Evolutionary conservation across 2,888 invertebrate genomes (phyloP), one percentile per base, ranked within the genome.

Genomic region (Synergus laeviventris): DNA sequence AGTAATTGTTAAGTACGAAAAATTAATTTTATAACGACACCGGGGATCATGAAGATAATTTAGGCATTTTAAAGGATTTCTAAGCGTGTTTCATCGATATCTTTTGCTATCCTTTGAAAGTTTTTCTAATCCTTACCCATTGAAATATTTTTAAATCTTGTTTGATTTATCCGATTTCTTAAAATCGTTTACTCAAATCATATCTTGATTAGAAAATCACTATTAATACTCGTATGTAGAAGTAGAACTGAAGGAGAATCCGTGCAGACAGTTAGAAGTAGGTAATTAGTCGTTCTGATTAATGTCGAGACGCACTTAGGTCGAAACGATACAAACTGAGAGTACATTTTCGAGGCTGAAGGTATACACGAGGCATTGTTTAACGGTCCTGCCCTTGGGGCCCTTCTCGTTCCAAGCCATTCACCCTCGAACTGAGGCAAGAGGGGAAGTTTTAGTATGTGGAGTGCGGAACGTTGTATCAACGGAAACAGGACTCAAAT

Each of bases 391-490:
- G 31, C n/a, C 49, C n/a, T 49, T n/a, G n/a, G 31, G 31, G 45
- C 24, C 49, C n/a, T 70, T 49, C 49, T 49, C 5, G 18, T 36
- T 66, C 16, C 21, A 66, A 45, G 9, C 21, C 21, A 12, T 45
- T 18, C 49, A 21, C 7, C 24, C 11, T 9, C 49, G 31, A 70
- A 70, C n/a, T 70, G 49, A 14, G n/a, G 36, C 11, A 11, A 70
- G 24, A 31, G 70, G 64, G 24, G 36, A 42, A 24, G 78, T 81
- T 77, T 76, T 80, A 78, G 82, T 81, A 81, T 80, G 81, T 78
- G 79, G 84, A 81, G 82, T 76, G 81, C 79, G 81, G 80, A 81
- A 82, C 82, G 81, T 74, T 84, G 82, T 81, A 80, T 76, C 82
- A 81, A 81, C 81, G 79, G 80, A 54, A 54, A 78, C 80, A 78